Percentiles rank a stretch among this genome's conserved stretches.
Conservation (phyloP, 2,888 invertebrate species). For the Tenodera sinensis region DNA sequence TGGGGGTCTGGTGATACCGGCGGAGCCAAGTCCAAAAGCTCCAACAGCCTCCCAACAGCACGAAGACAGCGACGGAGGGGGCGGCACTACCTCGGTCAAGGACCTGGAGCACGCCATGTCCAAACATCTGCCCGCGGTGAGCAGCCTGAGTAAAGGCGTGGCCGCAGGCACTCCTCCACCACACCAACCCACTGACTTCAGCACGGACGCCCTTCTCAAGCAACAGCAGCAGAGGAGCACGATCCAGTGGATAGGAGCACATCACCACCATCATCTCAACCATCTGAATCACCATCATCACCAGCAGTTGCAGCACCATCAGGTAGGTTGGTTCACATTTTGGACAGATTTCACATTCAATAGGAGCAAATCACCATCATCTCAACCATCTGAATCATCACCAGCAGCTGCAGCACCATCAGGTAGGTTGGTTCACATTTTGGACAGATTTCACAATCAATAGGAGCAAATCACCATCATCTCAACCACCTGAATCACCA, state of each 20-base stretch:
- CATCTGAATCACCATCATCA: conserved; percentile 47
- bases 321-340: background rate
- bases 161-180: conserved; percentile 38
- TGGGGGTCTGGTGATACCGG: conserved; percentile 13
- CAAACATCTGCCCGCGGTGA: conserved; percentile 73
- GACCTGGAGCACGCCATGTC: conserved; percentile 96
- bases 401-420: too few species aligned
- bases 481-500: too few species aligned
- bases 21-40: background rate
- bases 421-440: too few species aligned
- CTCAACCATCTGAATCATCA: too few species aligned
- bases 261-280: conserved; percentile 61
- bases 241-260: conserved; percentile 92
- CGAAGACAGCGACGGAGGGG: conserved; percentile 31
- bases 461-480: too few species aligned
- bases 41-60: conserved; percentile 41
- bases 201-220: conserved; percentile 77
- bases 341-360: too few species aligned
- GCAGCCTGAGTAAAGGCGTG: conserved; percentile 49
- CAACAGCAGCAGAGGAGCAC: conserved; percentile 75
- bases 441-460: too few species aligned
- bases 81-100: conserved; percentile 64
- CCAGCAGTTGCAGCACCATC: conserved; percentile 31
- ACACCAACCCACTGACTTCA: conserved; percentile 80
- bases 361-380: too few species aligned